phyloP scores from a whole-genome alignment of 2,797 vertebrate genomes.

The Lindbergichthys nudifrons region DNA sequence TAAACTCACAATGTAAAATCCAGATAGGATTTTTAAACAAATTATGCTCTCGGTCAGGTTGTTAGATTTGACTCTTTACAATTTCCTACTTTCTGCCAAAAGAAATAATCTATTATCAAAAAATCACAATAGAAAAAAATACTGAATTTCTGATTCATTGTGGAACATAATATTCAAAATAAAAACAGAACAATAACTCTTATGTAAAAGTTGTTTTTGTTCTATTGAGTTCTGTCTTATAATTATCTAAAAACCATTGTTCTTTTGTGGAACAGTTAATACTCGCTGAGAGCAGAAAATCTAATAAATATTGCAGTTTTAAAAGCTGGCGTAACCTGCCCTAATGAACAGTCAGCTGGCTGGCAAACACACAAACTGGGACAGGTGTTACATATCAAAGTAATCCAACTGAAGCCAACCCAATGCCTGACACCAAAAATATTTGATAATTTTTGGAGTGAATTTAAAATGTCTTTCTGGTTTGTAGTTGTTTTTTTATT shows the following conservation, averaged over 20 bases:
- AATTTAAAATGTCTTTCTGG: too few species aligned
- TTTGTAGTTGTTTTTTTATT: not conserved
- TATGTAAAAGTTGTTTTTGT: not conserved
- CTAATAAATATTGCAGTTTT: not conserved
- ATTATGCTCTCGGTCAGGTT: not conserved
- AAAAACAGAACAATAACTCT: too few species aligned
- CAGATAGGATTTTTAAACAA: not conserved
- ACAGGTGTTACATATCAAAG: too few species aligned
- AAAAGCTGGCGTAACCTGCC: too few species aligned
- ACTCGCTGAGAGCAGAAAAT: not conserved
- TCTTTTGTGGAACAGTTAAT: not conserved
- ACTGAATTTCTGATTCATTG: not conserved
- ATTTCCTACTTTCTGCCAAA: not conserved
- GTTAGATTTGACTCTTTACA: constrained; percentile 5
- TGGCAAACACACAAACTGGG: too few species aligned
- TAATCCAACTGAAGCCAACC: too few species aligned
- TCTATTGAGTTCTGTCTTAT: not conserved
- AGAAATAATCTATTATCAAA: not conserved
- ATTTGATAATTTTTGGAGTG: too few species aligned
- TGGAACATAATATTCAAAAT: not conserved
- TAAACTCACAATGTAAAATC: not conserved
- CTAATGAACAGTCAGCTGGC: too few species aligned
- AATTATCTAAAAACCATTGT: not conserved
- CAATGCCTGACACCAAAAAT: too few species aligned
- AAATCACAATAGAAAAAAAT: not conserved